Conservation (phyloP, 2,888 invertebrate genomes). For the Scrobipalpa costella region DNA sequence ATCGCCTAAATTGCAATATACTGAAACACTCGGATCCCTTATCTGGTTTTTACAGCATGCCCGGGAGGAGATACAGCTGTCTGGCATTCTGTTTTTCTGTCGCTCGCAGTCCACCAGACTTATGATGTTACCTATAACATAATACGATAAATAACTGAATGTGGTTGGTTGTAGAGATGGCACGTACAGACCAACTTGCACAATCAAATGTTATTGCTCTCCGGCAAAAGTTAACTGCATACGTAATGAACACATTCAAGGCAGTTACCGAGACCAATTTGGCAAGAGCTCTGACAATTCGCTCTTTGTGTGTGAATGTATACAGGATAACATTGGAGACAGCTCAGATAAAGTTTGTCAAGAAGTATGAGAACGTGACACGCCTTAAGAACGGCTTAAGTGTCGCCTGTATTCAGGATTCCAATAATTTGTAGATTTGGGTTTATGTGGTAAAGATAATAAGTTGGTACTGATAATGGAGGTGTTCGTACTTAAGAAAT, state of each 20-base stretch:
- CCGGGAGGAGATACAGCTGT: too few relatives aligned
- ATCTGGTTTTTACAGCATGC: too few relatives aligned
- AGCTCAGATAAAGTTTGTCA: neutral
- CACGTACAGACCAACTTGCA: conserved; percentile 18
- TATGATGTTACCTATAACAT: neutral
- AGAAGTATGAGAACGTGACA: conserved; percentile 14
- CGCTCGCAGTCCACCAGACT: too few relatives aligned
- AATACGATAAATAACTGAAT: neutral
- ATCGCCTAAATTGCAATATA: too few relatives aligned
- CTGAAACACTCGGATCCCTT: too few relatives aligned
- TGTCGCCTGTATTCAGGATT: conserved; percentile 8
- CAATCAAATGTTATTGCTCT: conserved; percentile 24
- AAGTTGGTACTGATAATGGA: too few relatives aligned
- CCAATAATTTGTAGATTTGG: conserved; percentile 5
- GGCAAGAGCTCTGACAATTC: neutral
- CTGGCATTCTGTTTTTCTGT: too few relatives aligned
- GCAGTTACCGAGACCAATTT: conserved; percentile 14
- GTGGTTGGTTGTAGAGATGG: neutral
- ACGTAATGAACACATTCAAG: conserved; percentile 23
- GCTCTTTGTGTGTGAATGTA: conserved; percentile 2
- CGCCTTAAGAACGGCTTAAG: conserved; percentile 11
- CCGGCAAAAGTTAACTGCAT: conserved; percentile 24
- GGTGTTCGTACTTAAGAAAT: too few relatives aligned
- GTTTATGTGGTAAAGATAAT: neutral
- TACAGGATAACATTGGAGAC: neutral